Conservation (phyloP, 2,797 vertebrate species). For the Cetoscarus ocellatus region DNA sequence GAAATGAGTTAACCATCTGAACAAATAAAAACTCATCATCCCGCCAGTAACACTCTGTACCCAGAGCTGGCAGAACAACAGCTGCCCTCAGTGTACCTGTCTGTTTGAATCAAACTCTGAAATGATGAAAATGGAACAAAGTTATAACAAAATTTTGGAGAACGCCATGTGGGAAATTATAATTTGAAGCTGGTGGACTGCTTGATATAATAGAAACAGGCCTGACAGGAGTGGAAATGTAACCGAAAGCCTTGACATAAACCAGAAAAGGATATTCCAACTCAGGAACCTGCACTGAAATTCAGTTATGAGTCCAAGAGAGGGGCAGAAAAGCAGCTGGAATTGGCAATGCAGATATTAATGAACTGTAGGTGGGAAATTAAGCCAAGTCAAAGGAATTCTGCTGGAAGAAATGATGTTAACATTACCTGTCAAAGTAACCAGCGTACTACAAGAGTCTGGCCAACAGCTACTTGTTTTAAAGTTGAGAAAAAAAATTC, state of each 20-base stretch:
- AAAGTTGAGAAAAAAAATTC: too few relatives aligned
- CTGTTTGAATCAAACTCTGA: conserved; percentile 4
- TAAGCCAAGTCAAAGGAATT: too few relatives aligned
- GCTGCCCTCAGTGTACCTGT: background rate
- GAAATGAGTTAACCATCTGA: background rate
- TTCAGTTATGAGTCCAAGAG: background rate
- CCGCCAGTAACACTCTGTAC: background rate
- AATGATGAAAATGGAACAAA: conserved; percentile 25
- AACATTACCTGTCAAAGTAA: too few relatives aligned
- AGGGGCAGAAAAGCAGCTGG: background rate
- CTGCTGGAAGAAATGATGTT: too few relatives aligned
- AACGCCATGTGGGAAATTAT: conserved; percentile 40
- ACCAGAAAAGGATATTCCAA: background rate
- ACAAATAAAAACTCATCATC: background rate
- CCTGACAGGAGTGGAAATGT: conserved; percentile 5
- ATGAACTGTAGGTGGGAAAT: too few relatives aligned
- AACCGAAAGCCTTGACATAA: background rate
- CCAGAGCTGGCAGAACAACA: conserved; percentile 17
- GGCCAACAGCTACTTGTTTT: too few relatives aligned
- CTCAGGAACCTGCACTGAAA: background rate
- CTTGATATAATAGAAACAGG: conserved; percentile 10
- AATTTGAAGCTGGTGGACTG: conserved; percentile 20
- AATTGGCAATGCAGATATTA: background rate
- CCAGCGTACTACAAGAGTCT: too few relatives aligned
- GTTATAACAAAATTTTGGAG: conserved; percentile 27